These are phyloP conservation scores for Lates calcarifer DNA, from an alignment of 2,113 vertebrate genomes.

Conservation along the genomic window DNA sequence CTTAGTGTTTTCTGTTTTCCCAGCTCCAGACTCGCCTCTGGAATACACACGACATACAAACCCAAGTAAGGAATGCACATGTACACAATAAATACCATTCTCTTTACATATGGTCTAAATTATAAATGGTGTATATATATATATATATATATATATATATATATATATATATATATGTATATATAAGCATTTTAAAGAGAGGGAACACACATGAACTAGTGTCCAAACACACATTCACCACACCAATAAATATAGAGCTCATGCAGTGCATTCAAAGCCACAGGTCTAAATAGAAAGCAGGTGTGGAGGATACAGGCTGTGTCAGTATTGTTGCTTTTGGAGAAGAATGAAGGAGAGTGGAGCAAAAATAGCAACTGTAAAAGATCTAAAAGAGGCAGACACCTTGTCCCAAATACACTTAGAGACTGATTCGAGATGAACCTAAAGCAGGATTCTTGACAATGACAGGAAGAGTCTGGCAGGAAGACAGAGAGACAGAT, in stretches of 20 bases:
- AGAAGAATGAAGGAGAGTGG: slow-evolving; percentile 52
- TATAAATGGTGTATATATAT: slow-evolving; percentile 25
- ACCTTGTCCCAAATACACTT: slow-evolving; percentile 41
- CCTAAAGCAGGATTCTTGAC: slow-evolving; percentile 47
- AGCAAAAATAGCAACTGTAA: slow-evolving; percentile 66
- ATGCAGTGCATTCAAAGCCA: slow-evolving; percentile 53
- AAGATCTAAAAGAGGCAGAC: slow-evolving; percentile 63
- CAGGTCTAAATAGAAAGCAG: slow-evolving; percentile 64
- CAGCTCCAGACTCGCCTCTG: slow-evolving; percentile 93
- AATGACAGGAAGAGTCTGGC: slow-evolving; percentile 62
- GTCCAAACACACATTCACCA: slow-evolving; percentile 12
- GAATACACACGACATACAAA: slow-evolving; percentile 44
- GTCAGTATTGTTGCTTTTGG: slow-evolving; percentile 60
- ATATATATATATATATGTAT: no score
- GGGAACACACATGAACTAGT: slow-evolving; percentile 35
- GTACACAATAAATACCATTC: slow-evolving; percentile 8
- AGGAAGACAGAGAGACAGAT: slow-evolving; percentile 56
- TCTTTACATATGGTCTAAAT: slow-evolving; percentile 37
- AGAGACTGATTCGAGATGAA: slow-evolving; percentile 22
- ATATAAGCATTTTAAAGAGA: slow-evolving; percentile 19
- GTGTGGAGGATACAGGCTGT: slow-evolving; percentile 58
- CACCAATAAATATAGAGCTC: slow-evolving; percentile 45
- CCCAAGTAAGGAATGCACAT: slow-evolving; percentile 9
- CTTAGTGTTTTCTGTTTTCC: slow-evolving; percentile 96
- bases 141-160: no score